Conservation (phyloP, 1,140 invertebrate genomes). For the Plectrocnemia conspersa region DNA sequence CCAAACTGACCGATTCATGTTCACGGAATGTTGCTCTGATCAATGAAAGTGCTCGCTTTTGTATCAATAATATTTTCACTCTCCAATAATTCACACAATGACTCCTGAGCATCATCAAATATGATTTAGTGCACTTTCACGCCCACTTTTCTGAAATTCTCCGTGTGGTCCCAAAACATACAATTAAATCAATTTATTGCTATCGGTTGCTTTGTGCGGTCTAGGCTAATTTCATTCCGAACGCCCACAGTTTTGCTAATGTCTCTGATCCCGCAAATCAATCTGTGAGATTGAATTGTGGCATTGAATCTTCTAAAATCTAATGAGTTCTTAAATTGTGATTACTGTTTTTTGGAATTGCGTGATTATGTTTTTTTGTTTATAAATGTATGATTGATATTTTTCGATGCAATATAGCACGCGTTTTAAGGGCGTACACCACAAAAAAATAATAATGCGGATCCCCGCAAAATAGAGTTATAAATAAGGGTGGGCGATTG, state of each 20-base stretch:
- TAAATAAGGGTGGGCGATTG: conserved; percentile 17
- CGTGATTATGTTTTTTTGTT: too few species aligned
- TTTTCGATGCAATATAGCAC: conserved; percentile 8
- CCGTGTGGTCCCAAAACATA: conserved; percentile 11
- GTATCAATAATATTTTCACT: too few species aligned
- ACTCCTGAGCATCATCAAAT: too few species aligned
- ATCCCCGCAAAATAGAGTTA: conserved; percentile 17
- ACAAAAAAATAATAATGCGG: conserved; percentile 17
- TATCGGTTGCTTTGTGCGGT: conserved; percentile 19
- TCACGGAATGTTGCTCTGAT: too few species aligned
- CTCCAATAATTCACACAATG: too few species aligned
- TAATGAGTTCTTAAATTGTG: too few species aligned
- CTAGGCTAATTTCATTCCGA: conserved; percentile 14
- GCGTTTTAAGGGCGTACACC: conserved; percentile 10
- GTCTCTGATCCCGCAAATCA: too few species aligned
- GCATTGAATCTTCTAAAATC: too few species aligned
- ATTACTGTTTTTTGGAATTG: too few species aligned
- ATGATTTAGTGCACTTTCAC: conserved; percentile 11
- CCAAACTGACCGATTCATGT: too few species aligned
- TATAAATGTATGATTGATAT: conserved; percentile 19
- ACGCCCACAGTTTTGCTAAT: conserved; percentile 21
- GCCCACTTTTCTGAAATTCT: conserved; percentile 14
- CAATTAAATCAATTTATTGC: conserved; percentile 25
- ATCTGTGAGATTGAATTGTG: too few species aligned
- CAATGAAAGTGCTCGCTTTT: too few species aligned